Conservation (phyloP, 37 sponge, comb jelly and placozoan genomes). For the Bolinopsis microptera region DNA sequence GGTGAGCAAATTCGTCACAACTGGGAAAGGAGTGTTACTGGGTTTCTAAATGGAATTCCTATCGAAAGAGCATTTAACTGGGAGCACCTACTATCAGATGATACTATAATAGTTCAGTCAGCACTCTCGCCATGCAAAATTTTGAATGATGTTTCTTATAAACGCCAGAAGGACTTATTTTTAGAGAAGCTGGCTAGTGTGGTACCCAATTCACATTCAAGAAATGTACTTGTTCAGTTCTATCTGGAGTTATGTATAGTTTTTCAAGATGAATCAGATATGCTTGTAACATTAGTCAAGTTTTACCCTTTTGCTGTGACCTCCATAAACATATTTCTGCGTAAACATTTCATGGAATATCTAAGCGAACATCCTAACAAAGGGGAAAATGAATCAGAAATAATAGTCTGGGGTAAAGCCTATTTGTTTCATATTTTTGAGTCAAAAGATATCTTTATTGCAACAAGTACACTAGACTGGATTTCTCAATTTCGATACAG, state of each 20-base stretch:
- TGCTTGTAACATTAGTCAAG: slow-evolving; percentile 25
- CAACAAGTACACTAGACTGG: neutral
- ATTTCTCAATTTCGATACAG: slow-evolving; percentile 11
- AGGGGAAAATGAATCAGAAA: slow-evolving; percentile 30
- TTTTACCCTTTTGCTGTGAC: slow-evolving; percentile 46
- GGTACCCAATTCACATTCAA: slow-evolving; percentile 38
- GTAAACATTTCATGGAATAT: neutral
- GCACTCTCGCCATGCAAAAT: neutral
- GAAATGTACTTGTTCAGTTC: slow-evolving; percentile 26
- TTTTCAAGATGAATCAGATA: slow-evolving; percentile 23
- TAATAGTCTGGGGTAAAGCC: slow-evolving; percentile 30
- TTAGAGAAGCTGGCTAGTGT: slow-evolving; percentile 20
- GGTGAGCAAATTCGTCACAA: neutral
- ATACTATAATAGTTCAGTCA: neutral
- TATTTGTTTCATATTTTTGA: slow-evolving; percentile 25
- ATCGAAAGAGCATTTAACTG: slow-evolving; percentile 10
- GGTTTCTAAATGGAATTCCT: slow-evolving; percentile 21
- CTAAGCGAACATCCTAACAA: neutral
- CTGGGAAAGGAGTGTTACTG: slow-evolving; percentile 14
- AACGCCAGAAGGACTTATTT: neutral
- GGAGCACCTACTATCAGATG: slow-evolving; percentile 4
- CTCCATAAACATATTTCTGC: neutral
- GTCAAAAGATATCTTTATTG: neutral
- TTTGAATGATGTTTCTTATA: neutral
- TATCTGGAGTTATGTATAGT: neutral